A percentile compares a stretch with the other conserved stretches of the same genome.
phyloP scores from a whole-genome alignment of 2,888 invertebrate genomes.

The Plutella xylostella region DNA sequence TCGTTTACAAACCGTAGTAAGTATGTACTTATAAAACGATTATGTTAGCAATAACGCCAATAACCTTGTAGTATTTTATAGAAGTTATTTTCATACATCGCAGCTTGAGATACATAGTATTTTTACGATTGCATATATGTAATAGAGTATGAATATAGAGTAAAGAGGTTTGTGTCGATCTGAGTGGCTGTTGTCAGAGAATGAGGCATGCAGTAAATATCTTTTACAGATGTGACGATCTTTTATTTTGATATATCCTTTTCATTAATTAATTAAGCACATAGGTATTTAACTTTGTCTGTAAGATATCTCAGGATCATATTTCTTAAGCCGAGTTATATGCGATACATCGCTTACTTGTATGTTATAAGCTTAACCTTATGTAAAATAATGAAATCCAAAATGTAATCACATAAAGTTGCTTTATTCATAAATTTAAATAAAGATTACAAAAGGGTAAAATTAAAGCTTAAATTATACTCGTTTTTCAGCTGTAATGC shows the following conservation, averaged over 20 bases:
- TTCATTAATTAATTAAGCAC: too few species aligned
- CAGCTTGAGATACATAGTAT: neutral
- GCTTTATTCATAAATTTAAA: neutral
- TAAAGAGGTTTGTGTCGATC: constrained; percentile 14
- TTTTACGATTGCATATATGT: neutral
- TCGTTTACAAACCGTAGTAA: constrained; percentile 6
- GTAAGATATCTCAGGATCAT: too few species aligned
- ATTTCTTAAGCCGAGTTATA: too few species aligned
- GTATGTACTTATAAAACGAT: constrained; percentile 13
- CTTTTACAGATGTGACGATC: constrained; percentile 21
- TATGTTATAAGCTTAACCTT: too few species aligned
- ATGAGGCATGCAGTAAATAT: constrained; percentile 31
- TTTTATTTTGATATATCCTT: neutral
- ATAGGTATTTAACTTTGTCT: too few species aligned
- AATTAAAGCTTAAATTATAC: too few species aligned
- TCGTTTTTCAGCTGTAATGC: too few species aligned
- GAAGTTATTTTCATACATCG: constrained; percentile 19
- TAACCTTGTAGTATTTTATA: constrained; percentile 15
- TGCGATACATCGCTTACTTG: too few species aligned
- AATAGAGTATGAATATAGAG: neutral
- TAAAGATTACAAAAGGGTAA: neutral
- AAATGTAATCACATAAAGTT: too few species aligned
- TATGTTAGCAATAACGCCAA: too few species aligned
- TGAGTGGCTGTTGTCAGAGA: constrained; percentile 29
- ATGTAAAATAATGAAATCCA: too few species aligned